phyloP scores from a whole-genome alignment of 2,797 vertebrate species.

The Coccyzus lansbergi region DNA sequence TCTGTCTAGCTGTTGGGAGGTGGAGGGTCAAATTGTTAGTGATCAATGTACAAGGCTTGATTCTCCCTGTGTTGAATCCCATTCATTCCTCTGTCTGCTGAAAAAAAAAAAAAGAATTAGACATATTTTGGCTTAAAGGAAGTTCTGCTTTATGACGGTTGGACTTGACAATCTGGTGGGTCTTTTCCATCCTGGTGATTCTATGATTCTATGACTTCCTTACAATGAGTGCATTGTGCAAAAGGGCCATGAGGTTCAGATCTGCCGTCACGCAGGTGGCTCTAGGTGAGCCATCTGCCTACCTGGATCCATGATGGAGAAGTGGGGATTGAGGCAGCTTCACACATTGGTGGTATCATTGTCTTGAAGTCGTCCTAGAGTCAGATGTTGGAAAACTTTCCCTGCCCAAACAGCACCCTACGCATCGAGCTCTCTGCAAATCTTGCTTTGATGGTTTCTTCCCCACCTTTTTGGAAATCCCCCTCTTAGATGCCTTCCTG shows the following conservation, averaged over 20 bases:
- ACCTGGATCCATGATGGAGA: not conserved
- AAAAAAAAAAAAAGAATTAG: not conserved
- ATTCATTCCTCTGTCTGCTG: not conserved
- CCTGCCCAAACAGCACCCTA: not conserved
- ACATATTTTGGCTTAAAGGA: not conserved
- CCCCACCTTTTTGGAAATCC: conserved; percentile 54
- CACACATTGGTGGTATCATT: accelerated
- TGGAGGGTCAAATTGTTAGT: not conserved
- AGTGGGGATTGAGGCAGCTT: not conserved
- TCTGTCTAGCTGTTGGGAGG: not conserved
- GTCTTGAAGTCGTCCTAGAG: not conserved
- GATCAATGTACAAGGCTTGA: not conserved
- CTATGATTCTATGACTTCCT: too few species aligned
- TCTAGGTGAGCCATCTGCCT: not conserved
- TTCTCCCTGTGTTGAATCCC: not conserved
- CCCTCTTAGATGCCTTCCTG: conserved; percentile 1
- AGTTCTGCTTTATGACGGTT: conserved; percentile 7
- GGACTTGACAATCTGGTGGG: too few species aligned
- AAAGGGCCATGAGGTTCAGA: not conserved
- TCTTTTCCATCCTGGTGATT: too few species aligned
- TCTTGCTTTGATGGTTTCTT: conserved; percentile 57
- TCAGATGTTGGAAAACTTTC: conserved; percentile 4
- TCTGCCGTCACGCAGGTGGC: not conserved
- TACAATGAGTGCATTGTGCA: not conserved
- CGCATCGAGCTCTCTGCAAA: not conserved